Base-by-base conservation (phyloP, 1,140 invertebrate species). In the Procambarus clarkii region DNA sequence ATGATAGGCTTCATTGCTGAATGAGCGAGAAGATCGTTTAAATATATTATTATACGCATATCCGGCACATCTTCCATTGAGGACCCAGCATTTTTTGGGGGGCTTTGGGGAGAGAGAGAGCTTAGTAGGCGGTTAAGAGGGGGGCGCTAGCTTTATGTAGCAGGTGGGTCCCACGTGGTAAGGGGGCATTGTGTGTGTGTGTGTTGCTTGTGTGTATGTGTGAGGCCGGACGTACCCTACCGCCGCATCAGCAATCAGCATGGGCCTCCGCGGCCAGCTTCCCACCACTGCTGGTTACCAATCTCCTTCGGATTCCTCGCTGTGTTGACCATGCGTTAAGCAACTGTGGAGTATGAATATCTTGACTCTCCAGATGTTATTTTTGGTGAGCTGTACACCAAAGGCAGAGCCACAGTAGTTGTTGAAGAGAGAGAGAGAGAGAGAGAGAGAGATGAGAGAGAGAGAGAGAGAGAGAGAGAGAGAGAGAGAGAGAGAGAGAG, bases 191-290 rank as follows among this genome's bases (percentile, higher is more conserved):
- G n/a, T n/a, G n/a, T n/a, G n/a, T n/a, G n/a, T n/a, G n/a, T n/a
- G n/a, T n/a, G 54, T 58, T 15, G 60, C 18, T 9, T 15, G 13
- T 15, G 60, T 64, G 13, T 13, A 9, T 83, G 81, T 45, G 81
- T 46, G 81, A 46, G 58, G 45, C 50, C 15, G 60, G n/a, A 21
- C 15, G 80, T 82, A 54, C 60, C n/a, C 21, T 54, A 3, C n/a
- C 80, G 15, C 81, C 13, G 58, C 60, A 24, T 50, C 50, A n/a
- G 58, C 81, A 50, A 83, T 83, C 81, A 83, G 81, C 69, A 83
- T 83, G 81, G 58, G 44, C 13, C 60, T 9, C 58, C 34, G 24
- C 24, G 21, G 13, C 18, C 81, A 8, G 58, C n/a, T 45, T n/a
- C n/a, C 24, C 58, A 34, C 34, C 34, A n/a, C 34, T 8, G 34